These are phyloP conservation scores for Proctacanthus coquilletti DNA, from an alignment of 1,140 invertebrate genomes.

Conservation along the genomic window DNA sequence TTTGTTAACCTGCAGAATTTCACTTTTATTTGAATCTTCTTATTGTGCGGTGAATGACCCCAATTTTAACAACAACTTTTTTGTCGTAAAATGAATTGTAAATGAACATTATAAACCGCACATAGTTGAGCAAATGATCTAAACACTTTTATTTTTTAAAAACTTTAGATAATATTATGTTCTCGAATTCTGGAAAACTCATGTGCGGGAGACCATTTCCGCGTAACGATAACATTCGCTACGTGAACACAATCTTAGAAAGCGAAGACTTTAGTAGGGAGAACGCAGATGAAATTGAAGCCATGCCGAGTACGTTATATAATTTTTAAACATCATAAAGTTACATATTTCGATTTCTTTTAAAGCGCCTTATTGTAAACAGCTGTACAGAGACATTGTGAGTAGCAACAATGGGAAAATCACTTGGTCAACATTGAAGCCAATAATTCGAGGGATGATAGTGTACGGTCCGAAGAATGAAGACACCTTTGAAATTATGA, in stretches of 20 bases:
- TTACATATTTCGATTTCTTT: not conserved
- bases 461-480: slow-evolving; percentile 39
- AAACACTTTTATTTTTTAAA: not conserved
- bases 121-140: too few species aligned
- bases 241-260: slow-evolving; percentile 33
- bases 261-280: slow-evolving; percentile 34
- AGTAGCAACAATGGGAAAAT: slow-evolving; percentile 44
- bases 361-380: slow-evolving; percentile 42
- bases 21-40: too few species aligned
- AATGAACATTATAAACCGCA: too few species aligned
- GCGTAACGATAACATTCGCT: slow-evolving; percentile 22
- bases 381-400: slow-evolving; percentile 40
- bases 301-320: slow-evolving; percentile 38
- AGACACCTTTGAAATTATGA: slow-evolving; percentile 34
- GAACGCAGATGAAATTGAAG: slow-evolving; percentile 33
- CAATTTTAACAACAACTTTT: too few species aligned
- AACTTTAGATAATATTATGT: slow-evolving; percentile 20
- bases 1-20: too few species aligned
- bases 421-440: slow-evolving; percentile 48
- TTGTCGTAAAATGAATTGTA: too few species aligned
- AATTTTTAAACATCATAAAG: slow-evolving; percentile 2
- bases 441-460: slow-evolving; percentile 44
- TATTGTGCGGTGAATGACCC: too few species aligned
- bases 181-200: slow-evolving; percentile 36
- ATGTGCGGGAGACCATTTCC: slow-evolving; percentile 42